phyloP scores from a whole-genome alignment of 2,797 vertebrate genomes.

The Falco cherrug region DNA sequence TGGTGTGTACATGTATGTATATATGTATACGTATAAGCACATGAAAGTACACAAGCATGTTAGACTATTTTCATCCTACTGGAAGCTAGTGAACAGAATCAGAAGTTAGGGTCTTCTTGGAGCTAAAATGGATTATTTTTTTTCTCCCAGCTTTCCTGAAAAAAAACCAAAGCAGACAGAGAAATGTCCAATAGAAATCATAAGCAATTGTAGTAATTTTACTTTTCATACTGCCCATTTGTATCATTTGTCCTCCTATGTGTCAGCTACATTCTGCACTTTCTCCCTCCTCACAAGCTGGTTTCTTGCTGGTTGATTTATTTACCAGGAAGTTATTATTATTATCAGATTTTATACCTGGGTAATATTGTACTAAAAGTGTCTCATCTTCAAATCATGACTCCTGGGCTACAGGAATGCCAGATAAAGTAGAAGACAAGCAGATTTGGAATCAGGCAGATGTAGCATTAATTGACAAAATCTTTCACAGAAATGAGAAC shows the following conservation, averaged over 20 bases:
- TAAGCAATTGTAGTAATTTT: neutral
- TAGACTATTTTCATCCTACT: neutral
- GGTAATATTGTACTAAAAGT: neutral
- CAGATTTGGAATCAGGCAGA: neutral
- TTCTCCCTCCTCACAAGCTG: neutral
- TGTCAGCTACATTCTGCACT: neutral
- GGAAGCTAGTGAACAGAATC: neutral
- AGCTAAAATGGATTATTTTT: neutral
- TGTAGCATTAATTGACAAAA: neutral
- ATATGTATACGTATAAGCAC: neutral
- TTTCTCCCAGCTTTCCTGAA: neutral
- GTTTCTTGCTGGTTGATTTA: neutral
- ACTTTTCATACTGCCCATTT: neutral
- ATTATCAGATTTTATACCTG: neutral
- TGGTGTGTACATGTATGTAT: rapidly evolving
- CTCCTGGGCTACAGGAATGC: neutral
- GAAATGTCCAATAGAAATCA: neutral
- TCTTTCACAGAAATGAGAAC: neutral
- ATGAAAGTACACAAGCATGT: neutral
- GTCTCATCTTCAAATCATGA: neutral
- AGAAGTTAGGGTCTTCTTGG: neutral
- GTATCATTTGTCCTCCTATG: neutral
- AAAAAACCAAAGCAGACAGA: neutral
- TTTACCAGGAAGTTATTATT: neutral
- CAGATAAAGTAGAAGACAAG: neutral